Conservation (phyloP, 2,888 invertebrate species). For the Dryobotodes eremita region DNA sequence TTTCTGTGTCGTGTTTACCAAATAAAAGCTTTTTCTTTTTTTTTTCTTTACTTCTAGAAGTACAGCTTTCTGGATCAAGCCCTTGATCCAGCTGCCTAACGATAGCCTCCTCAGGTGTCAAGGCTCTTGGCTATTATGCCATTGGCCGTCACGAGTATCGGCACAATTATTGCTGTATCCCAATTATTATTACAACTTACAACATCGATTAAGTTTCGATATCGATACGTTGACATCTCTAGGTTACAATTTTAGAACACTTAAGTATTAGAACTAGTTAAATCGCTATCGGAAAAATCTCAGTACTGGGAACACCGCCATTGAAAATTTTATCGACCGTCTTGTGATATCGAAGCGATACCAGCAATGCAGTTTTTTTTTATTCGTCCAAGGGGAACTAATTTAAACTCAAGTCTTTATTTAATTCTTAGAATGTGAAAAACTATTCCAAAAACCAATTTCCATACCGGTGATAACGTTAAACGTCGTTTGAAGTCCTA, state of each 20-base stretch:
- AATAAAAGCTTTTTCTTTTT: no score
- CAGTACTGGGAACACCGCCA: not conserved
- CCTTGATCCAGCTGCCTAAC: no score
- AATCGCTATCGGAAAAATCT: not conserved
- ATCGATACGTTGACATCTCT: not conserved
- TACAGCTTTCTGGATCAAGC: not conserved
- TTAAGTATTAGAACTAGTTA: not conserved
- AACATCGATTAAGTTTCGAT: no score
- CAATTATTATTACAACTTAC: no score
- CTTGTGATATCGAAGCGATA: constrained; percentile 8
- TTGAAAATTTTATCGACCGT: constrained; percentile 18
- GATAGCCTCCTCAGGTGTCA: not conserved
- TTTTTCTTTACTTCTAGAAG: not conserved
- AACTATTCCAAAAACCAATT: constrained; percentile 15
- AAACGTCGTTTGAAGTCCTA: constrained; percentile 13
- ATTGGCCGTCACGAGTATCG: not conserved
- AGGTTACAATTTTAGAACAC: not conserved
- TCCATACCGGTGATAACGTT: constrained; percentile 11
- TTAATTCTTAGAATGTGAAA: not conserved
- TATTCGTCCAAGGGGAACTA: not conserved
- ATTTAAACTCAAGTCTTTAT: constrained; percentile 16
- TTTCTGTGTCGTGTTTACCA: no score
- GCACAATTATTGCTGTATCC: not conserved
- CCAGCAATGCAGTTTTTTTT: constrained; percentile 3
- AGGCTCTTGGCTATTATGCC: not conserved